Evolutionary conservation across 2,113 vertebrate species (phyloP), one percentile per base, ranked within the genome.

Genomic region (Triplophysa rosa): DNA sequence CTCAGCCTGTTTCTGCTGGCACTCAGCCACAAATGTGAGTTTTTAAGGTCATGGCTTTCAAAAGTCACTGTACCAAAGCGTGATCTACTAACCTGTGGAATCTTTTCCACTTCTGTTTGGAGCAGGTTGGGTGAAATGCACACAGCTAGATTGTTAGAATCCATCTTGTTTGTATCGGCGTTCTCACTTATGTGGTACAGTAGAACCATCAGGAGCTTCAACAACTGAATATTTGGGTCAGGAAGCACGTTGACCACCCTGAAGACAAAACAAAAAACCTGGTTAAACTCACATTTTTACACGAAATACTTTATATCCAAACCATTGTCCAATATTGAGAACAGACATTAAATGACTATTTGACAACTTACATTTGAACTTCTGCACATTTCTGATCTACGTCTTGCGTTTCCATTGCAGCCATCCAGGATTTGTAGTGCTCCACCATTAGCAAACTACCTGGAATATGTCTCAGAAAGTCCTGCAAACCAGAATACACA

Each of bases 401-500:
- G 0, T 8, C 86, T 49, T 80, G 80, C 62, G 86, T 92, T 84
- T 93, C 93, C 86, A 95, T 77, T 63, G 94, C 92, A 0, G 65
- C 71, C 90, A 95, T 95, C 95, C 95, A 95, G 58, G 91, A 87
- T 14, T 91, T 86, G 9, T 91, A 94, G 45, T 93, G 91, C 21
- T 94, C 90, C 0, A 82, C 84, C 0, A 82, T 91, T 11, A 96
- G 87, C 0, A 96, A 90, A 52, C 93, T 93, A 47, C 83, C 86
- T 1, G 95, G 95, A 62, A 95, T 93, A 2, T 93, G 90, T 77
- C 94, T 84, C 64, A 96, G 91, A 80, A 95, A 96, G 80, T 95
- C 94, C 95, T 96, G 86, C 42, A 87, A 87, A 71, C 79, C 0
- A 21, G 10, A 79, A 71, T 29, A n/a, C 37, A 77, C 19, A 65